Evolutionary conservation across 2,797 vertebrate species (phyloP), one percentile per base, ranked within the genome.

Genomic region (Micropoecilia bifurca): DNA sequence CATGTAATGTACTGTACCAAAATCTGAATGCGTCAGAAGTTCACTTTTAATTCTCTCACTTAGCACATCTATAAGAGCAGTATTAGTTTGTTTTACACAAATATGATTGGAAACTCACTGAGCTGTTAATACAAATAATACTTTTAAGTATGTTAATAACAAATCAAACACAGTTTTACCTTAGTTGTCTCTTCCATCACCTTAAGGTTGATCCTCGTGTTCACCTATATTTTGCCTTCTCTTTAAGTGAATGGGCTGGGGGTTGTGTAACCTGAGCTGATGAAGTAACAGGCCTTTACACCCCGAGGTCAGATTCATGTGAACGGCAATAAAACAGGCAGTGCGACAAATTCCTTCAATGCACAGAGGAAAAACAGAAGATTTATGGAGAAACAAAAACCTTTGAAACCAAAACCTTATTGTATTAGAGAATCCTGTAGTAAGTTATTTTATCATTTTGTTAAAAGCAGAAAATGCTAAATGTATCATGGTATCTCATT

Each of bases 301-400:
- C 90, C 87, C 88, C 61, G 80, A 90, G 93, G 94, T 94, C 93
- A 94, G 73, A 71, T 87, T 86, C 80, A 91, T 79, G 90, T 89
- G 91, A 92, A 89, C 89, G 73, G 85, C 80, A 92, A 88, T 93
- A 94, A 94, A 94, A 85, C 57, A 43, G 79, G 63, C 71, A n/a
- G 71, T 83, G 75, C 80, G 79, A 88, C 83, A 86, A 87, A 94
- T 90, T 90, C 81, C 76, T 85, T 55, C 55, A 75, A 85, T 73
- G 53, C 75, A 59, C 46, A 73, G 28, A 75, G 3, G 43, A 75
- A 90, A 83, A 90, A 83, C n/a, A 76, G 48, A 79, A 0, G 8
- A 46, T 46, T 12, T 25, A 46, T 25, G 22, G 20, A 53, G 63
- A 43, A 14, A 77, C 30, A 50, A 13, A 55, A 75, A 45, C 5